A percentile compares a stretch with the other conserved stretches of the same genome.
These are phyloP conservation scores for Ischnura elegans DNA, from an alignment of 2,888 invertebrate species.

Conservation along the genomic window DNA sequence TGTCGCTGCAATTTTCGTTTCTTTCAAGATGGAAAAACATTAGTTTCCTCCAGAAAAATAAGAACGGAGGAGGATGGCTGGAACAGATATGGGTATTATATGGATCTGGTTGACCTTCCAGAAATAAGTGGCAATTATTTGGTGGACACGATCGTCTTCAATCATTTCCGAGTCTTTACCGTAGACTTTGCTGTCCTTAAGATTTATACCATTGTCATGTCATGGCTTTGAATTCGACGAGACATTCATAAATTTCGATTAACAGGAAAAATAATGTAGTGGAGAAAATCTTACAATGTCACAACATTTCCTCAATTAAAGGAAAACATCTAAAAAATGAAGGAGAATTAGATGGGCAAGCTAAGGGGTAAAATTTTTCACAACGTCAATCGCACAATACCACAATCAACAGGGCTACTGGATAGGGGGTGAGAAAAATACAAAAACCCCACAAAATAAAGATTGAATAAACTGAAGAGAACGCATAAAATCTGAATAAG, in stretches of 20 bases:
- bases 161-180: not conserved
- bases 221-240: not conserved
- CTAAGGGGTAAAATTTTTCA: too few relatives aligned
- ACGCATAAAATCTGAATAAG: too few relatives aligned
- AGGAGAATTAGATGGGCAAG: too few relatives aligned
- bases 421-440: too few relatives aligned
- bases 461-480: too few relatives aligned
- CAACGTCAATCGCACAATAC: too few relatives aligned
- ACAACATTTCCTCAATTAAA: too few relatives aligned
- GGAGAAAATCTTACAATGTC: too few relatives aligned
- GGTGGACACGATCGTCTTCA: not conserved
- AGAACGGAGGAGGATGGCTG: not conserved
- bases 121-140: conserved; percentile 57
- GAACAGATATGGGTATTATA: conserved; percentile 48
- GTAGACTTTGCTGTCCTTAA: not conserved
- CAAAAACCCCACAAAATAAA: too few relatives aligned
- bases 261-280: not conserved
- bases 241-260: not conserved
- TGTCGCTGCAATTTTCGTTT: conserved; percentile 53
- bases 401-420: too few relatives aligned
- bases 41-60: not conserved
- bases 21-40: not conserved
- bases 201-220: not conserved
- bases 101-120: conserved; percentile 42
- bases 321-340: too few relatives aligned